Base-by-base conservation (phyloP, 2,888 invertebrate genomes). In the Andrena hattorfiana region DNA sequence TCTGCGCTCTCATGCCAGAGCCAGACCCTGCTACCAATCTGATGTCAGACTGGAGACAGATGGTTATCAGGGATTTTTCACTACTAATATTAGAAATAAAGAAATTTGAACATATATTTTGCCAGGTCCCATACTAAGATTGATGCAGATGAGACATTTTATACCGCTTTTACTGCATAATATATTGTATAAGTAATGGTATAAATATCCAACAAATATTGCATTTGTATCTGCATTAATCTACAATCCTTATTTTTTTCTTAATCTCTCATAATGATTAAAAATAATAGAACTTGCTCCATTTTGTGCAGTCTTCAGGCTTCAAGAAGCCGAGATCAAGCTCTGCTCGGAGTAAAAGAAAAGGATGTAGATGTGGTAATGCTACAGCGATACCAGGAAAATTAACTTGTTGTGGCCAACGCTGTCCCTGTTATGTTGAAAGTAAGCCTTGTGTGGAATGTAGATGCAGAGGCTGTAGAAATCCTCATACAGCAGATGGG, bases 371-470 rank as follows among this genome's bases (percentile, higher is more conserved):
- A 80, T 99, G 99, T 95, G 98, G 98, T 3, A 97, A 98, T 94
- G 97, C 98, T 0, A 98, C 98, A 0, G 96, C 97, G 0, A 97
- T 97, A 23, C 98, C 98, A 0, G 98, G 98, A 4, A 98, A 98
- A 93, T 94, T 98, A 60, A 98, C 98, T 0, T 99, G 99, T 92
- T 98, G 98, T 92, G 98, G 98, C 0, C 98, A 98, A 93, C 95
- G 99, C 83, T 99, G 99, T 94, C 98, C 98, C 0, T 99, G 99
- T 94, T 99, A 99, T 94, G 98, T 98, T 4, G 97, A 97, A 86
- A 97, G 97, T 87, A 97, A 97, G 93, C 97, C 98, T 0, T 99
- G 99, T 92, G 95, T 97, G 6, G 97, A 97, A 90, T 99, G 99
- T 94, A 97, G 97, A 93, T 99, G 99, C 94, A 96, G 97, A 92